Evolutionary conservation across 2,797 vertebrate species (phyloP).

Genomic region (Dryobates pubescens): DNA sequence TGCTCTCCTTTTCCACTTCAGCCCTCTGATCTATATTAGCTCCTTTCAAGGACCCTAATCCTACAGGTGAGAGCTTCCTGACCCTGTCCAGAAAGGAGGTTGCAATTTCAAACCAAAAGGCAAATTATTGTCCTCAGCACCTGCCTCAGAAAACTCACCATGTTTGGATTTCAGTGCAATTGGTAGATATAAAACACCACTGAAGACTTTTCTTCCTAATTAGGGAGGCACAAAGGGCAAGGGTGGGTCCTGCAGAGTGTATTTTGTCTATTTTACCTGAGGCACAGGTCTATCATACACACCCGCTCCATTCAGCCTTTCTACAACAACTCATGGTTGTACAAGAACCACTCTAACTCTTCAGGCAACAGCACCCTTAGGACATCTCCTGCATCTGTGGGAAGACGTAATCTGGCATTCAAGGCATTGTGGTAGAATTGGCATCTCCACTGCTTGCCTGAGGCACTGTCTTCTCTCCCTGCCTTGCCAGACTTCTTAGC

Average conservation of each 20-base stretch:
- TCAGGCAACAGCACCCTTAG: conserved; percentile 44
- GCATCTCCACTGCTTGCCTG: conserved; percentile 38
- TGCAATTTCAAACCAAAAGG: neutral
- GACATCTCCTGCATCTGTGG: conserved; percentile 28
- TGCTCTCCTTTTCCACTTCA: neutral
- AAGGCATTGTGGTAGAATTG: conserved; percentile 57
- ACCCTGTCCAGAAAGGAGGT: neutral
- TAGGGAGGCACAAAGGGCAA: neutral
- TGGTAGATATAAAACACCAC: neutral
- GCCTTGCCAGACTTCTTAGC: conserved; percentile 12
- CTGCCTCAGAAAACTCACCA: neutral
- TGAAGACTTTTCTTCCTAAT: neutral
- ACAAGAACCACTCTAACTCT: conserved; percentile 16
- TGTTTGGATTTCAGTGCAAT: neutral
- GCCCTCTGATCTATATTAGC: neutral
- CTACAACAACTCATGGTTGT: neutral
- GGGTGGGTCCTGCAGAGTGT: neutral
- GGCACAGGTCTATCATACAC: neutral
- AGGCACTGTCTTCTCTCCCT: conserved; percentile 31
- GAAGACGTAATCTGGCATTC: conserved; percentile 51
- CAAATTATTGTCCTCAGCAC: neutral
- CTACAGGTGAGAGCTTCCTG: neutral
- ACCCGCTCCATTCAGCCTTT: neutral
- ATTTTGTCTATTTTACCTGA: neutral
- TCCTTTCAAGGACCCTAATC: neutral